Evolutionary conservation across 2,113 vertebrate genomes (phyloP), one percentile per base, ranked within the genome.

Genomic region (Cololabis saira): DNA sequence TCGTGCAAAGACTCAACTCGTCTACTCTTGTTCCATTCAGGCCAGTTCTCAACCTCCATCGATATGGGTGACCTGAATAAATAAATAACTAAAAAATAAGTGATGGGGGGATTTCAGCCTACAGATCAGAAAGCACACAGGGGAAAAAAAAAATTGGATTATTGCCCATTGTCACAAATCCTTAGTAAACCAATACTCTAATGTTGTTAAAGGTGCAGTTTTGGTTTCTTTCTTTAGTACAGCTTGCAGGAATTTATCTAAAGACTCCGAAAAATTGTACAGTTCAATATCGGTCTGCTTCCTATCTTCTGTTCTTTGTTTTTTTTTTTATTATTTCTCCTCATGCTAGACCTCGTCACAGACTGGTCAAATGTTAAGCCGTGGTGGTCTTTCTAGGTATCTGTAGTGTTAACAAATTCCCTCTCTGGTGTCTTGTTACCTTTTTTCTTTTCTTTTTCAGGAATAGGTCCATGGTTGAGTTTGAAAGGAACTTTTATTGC

Each of bases 211-310:
- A 91, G 89, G 91, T 95, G 78, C 81, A 76, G 76, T 94, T 84
- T 95, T 90, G 90, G 93, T 92, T 94, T 91, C 93, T 91, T 93
- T 85, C 91, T 94, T 93, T 93, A 94, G 90, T 91, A 91, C 91
- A 93, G 73, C 77, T 83, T 67, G 56, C 54, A 71, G 68, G 10
- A 94, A 86, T 91, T 93, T 12, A 89, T 92, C 89, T 94, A 94
- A 94, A 93, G 86, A 92, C 83, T 85, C 90, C 87, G 94, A 94
- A 93, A 92, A 94, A 95, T 91, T 98, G 96, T 98, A 96, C 95
- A 96, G 95, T 96, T 94, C 93, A 91, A 88, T 85, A 73, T 92
- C 33, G 10, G 10, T 37, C 33, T 37, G 33, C 33, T 37, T 37
- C 33, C 90, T 83, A 3, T 58, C 51, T 48, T 33, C 58, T 24